Evolutionary conservation across 2,888 invertebrate genomes (phyloP).

Genomic region (Eutolmus rufibarbis): DNA sequence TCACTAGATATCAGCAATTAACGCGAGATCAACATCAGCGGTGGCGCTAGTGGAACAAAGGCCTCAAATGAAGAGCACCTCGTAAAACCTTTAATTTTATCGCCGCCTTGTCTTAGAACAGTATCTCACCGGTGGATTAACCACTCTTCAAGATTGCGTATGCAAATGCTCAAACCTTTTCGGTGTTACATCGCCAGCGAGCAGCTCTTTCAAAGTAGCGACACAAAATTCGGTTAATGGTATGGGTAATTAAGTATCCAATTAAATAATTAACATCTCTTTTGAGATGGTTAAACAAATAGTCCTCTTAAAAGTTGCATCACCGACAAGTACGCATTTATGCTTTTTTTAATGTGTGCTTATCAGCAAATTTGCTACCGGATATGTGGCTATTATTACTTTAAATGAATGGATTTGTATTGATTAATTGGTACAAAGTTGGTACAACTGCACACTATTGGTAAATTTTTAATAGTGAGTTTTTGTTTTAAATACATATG

Average conservation of each 20-base stretch:
- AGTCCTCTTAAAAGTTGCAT: too few relatives aligned
- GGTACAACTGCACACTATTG: too few relatives aligned
- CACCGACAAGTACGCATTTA: too few relatives aligned
- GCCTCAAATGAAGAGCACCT: not conserved
- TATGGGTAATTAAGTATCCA: too few relatives aligned
- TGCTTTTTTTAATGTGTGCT: too few relatives aligned
- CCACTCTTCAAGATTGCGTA: not conserved
- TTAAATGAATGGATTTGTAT: too few relatives aligned
- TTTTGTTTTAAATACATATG: too few relatives aligned
- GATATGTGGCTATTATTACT: too few relatives aligned
- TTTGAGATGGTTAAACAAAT: not conserved
- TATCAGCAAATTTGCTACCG: too few relatives aligned
- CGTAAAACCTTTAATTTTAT: slow-evolving; percentile 16
- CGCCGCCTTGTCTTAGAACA: not conserved
- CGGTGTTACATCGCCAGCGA: not conserved
- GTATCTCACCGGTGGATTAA: not conserved
- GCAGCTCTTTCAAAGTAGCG: not conserved
- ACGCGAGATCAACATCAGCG: not conserved
- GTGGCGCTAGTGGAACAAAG: slow-evolving; percentile 4
- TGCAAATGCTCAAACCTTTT: not conserved
- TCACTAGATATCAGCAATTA: not conserved
- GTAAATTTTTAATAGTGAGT: too few relatives aligned
- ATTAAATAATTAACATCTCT: not conserved
- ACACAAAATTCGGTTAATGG: not conserved
- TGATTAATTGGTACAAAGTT: too few relatives aligned